Percentiles rank a stretch among this genome's conserved stretches.
These are phyloP conservation scores for Anagyrus pseudococci DNA, from an alignment of 2,888 invertebrate genomes.

Conservation along the genomic window DNA sequence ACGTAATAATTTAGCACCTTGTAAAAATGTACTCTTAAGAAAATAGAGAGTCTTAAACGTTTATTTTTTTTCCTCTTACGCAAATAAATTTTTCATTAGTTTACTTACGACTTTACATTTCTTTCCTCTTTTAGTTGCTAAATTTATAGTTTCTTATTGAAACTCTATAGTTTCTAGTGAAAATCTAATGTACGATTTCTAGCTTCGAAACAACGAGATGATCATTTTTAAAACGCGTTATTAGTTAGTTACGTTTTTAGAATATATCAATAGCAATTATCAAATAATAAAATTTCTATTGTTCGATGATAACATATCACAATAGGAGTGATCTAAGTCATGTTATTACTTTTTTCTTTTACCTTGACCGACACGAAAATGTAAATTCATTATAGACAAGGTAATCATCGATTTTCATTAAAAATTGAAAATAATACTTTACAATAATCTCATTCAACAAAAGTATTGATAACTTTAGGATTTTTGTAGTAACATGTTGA, in stretches of 20 bases:
- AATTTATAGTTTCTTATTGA: constrained; percentile 22
- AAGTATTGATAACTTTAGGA: constrained; percentile 25
- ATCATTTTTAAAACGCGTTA: too few species aligned
- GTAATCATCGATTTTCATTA: constrained; percentile 21
- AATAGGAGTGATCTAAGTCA: constrained; percentile 29
- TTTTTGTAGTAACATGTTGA: neutral
- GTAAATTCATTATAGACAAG: too few species aligned
- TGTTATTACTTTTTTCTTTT: constrained; percentile 13
- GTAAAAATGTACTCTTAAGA: constrained; percentile 35
- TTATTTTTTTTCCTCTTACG: constrained; percentile 16
- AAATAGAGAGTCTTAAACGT: constrained; percentile 31
- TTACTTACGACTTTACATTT: too few species aligned
- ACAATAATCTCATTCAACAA: constrained; percentile 46
- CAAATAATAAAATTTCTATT: constrained; percentile 14
- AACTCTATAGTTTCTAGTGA: constrained; percentile 13
- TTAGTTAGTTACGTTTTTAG: too few species aligned
- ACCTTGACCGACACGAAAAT: too few species aligned
- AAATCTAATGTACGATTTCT: too few species aligned
- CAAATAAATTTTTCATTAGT: constrained; percentile 29
- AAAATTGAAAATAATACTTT: constrained; percentile 41
- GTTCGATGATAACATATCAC: constrained; percentile 28
- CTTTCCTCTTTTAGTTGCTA: too few species aligned
- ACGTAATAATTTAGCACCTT: constrained; percentile 29
- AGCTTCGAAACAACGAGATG: neutral
- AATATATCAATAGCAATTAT: too few species aligned